These are phyloP conservation scores for Xanthorhoe designata DNA, from an alignment of 2,888 invertebrate species.

Conservation along the genomic window DNA sequence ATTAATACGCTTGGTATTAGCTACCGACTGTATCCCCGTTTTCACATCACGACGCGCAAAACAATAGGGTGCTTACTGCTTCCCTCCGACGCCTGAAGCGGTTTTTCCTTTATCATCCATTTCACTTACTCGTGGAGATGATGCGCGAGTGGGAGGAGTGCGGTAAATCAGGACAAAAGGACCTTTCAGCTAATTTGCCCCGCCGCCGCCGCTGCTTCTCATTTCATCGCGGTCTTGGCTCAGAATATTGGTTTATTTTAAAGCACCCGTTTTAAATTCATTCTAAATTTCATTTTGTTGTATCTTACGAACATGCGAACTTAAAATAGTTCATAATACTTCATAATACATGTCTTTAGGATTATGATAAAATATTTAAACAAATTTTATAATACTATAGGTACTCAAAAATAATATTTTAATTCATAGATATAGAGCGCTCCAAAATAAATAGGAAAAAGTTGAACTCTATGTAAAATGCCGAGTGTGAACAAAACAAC, in stretches of 20 bases:
- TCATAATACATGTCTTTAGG: too few species aligned
- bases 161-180: slow-evolving; percentile 64
- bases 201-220: slow-evolving; percentile 68
- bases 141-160: slow-evolving; percentile 55
- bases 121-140: slow-evolving; percentile 52
- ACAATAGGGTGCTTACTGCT: slow-evolving; percentile 82
- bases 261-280: slow-evolving; percentile 27
- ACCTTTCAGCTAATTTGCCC: slow-evolving; percentile 82
- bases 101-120: slow-evolving; percentile 65
- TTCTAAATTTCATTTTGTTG: not conserved
- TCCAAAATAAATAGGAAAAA: not conserved
- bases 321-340: not conserved
- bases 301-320: not conserved
- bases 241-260: slow-evolving; percentile 64
- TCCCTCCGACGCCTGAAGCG: slow-evolving; percentile 79
- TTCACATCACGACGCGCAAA: slow-evolving; percentile 76
- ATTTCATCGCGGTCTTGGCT: slow-evolving; percentile 55
- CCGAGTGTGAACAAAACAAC: not conserved
- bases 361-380: too few species aligned
- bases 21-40: slow-evolving; percentile 54
- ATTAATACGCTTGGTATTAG: slow-evolving; percentile 24
- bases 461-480: not conserved
- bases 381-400: too few species aligned
- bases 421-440: too few species aligned
- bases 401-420: too few species aligned